Conservation (phyloP, 2,888 invertebrate species). For the Cancer borealis region DNA sequence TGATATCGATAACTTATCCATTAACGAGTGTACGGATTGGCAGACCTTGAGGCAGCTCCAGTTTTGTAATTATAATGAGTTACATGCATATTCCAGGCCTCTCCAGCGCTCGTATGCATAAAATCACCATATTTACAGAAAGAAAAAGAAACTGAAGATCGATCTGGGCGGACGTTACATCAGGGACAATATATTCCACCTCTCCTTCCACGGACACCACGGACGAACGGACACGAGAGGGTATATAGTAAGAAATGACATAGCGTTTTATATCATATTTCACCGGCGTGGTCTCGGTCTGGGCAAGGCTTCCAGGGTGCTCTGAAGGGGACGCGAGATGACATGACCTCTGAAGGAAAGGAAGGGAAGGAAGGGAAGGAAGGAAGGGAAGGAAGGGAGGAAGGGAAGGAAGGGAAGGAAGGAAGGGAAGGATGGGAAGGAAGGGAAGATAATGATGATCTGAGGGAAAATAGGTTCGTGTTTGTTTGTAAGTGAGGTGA, state of each 20-base stretch:
- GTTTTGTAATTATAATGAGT: conserved; percentile 26
- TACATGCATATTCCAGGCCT: not conserved
- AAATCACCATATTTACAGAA: not conserved
- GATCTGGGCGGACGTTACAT: not conserved
- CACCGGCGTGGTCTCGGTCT: not conserved
- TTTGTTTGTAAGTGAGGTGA: not conserved
- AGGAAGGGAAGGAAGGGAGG: not conserved
- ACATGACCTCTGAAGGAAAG: too few relatives aligned
- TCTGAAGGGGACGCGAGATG: too few relatives aligned
- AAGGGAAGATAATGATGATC: not conserved
- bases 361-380: not conserved
- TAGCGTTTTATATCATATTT: not conserved
- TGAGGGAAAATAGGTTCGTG: not conserved
- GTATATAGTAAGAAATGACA: conserved; percentile 8
- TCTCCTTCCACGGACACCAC: not conserved
- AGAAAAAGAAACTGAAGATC: not conserved
- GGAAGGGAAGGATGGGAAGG: not conserved
- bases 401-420: not conserved
- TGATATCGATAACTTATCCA: not conserved
- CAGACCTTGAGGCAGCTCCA: not conserved
- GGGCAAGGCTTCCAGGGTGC: too few relatives aligned
- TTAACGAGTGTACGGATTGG: not conserved
- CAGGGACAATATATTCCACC: not conserved
- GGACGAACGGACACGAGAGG: not conserved
- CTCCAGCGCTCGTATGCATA: not conserved